phyloP scores from a whole-genome alignment of 2,113 vertebrate genomes.

The Gallinago jamesoni region DNA sequence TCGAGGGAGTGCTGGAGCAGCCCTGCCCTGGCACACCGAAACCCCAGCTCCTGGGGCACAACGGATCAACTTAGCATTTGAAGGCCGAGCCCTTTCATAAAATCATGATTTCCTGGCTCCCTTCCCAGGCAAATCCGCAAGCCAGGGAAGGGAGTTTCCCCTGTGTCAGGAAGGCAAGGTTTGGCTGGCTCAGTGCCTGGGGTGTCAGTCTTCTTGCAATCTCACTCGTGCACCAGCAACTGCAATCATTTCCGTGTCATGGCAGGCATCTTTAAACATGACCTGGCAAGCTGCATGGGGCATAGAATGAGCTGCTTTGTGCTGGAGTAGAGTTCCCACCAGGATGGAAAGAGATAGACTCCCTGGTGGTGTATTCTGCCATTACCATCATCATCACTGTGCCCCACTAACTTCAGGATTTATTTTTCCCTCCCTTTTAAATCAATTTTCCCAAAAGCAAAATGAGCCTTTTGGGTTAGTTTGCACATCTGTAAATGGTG shows the following conservation, averaged over 20 bases:
- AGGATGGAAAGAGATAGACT: not conserved
- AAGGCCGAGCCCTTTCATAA: not conserved
- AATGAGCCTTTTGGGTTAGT: not conserved
- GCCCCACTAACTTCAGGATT: not conserved
- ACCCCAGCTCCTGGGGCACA: not conserved
- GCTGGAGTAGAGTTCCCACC: not conserved
- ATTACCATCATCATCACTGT: not conserved
- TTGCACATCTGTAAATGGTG: not conserved
- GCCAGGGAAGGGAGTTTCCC: not conserved
- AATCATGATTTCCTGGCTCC: not conserved
- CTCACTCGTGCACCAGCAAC: not conserved
- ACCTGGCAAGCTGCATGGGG: not conserved
- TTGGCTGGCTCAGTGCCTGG: not conserved
- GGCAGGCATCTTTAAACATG: not conserved
- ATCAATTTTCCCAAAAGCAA: not conserved
- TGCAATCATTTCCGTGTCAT: not conserved
- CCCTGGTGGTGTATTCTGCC: accelerated
- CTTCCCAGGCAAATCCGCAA: not conserved
- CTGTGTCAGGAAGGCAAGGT: not conserved
- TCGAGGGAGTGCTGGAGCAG: not conserved
- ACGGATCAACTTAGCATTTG: not conserved
- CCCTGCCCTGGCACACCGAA: not conserved
- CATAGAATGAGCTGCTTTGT: not conserved
- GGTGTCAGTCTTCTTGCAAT: not conserved
- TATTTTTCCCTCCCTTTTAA: not conserved